Base-by-base conservation (phyloP, 2,888 invertebrate genomes). In the Cephus runcator region DNA sequence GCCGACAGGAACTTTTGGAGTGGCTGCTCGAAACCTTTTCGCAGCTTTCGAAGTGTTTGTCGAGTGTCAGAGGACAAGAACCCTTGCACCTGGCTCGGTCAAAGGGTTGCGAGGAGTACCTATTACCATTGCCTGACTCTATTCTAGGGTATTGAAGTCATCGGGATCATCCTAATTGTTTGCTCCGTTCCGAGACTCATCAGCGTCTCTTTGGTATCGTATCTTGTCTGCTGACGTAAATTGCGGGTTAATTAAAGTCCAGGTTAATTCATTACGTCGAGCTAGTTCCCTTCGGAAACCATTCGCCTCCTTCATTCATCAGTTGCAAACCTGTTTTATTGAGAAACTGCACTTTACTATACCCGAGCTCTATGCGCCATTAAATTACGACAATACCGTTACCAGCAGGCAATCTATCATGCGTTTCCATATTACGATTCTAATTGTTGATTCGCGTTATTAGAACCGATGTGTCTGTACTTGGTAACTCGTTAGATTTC, bases 31-130 rank as follows among this genome's bases (percentile, higher is more conserved):
- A 30, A 6, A 23, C 56, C 75, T 69, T 76, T 78, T 78, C 78
- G 81, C 81, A 79, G 80, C 80, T 82, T 83, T 79, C 81, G 75
- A 86, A 82, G 84, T 87, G 88, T 87, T 88, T 88, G 82, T 80
- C 76, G 82, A 87, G 83, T 86, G 85, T 88, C 88, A 79, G 78
- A 79, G 56, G 23, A 56, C 36, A 82, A 75, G 76, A 79, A 82
- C 84, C 82, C 84, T 79, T 79, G 82, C 88, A 88, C 84, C 87
- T 86, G 87, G 88, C 80, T 79, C 79, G 69, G 79, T 4, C 76
- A 80, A 84, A 80, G 84, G 83, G 83, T 85, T 87, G 83, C 82
- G 78, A 73, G 71, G 78, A 79, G 6, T 56, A 23, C 56, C 23
- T 23, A 56, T 56, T 56, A 56, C 56, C 23, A 56, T 56, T 56